Base-by-base conservation (phyloP, 2,888 invertebrate species). In the Chironomus tentans region DNA sequence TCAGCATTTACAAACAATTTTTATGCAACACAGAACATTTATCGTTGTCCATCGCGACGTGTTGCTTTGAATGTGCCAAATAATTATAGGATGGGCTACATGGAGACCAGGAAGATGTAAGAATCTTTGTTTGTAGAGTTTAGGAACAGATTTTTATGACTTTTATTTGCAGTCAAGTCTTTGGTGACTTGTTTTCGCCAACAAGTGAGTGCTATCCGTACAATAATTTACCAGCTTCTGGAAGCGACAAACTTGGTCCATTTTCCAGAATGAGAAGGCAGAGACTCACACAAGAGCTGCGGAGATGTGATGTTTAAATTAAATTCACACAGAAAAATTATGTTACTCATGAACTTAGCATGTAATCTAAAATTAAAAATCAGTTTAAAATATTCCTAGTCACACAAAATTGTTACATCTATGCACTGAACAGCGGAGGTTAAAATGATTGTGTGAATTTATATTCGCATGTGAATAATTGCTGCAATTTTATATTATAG, bases 1-100 rank as follows among this genome's bases (percentile, higher is more conserved):
- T 82, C 82, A 71, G 79, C 82, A 0, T 83, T 83, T 61, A 82
- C 82, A 68, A 80, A 81, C 78, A 81, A 82, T 0, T 83, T 83
- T 76, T 82, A 81, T 76, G 84, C 83, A 0, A 70, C 81, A 0
- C 78, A 78, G 28, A 79, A 80, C 1, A 81, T 83, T 2, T 22
- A 38, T 0, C 79, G 79, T 68, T 83, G 83, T 77, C 21, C 78
- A 4, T 79, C 81, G 0, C 77, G 78, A 18, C 79, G 79, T 28
- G 78, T 79, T 5, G 79, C 80, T 0, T 72, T 76, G 0, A 79
- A 79, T 28, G 78, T 82, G 76, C 82, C 84, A 3, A 76, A 78
- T 1, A 80, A 80, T 48, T 83, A 80, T 77, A 82, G 82, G 3
- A 82, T 83, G 78, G 83, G 83, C 2, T 83, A 83, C 75, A 80